phyloP scores from a whole-genome alignment of 2,113 vertebrate species.

The Brienomyrus brachyistius region DNA sequence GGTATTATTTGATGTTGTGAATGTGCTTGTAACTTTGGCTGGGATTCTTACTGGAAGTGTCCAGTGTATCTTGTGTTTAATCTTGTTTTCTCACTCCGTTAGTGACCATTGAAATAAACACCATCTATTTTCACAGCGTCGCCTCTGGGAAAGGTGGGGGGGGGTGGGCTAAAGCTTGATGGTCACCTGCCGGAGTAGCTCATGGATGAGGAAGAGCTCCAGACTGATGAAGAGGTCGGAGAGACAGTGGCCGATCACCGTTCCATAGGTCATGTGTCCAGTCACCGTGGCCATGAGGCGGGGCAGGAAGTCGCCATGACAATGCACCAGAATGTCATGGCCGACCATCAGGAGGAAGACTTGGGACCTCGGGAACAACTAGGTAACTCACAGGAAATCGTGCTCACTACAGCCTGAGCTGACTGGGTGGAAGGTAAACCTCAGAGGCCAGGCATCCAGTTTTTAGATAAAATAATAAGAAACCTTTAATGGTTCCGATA shows the following conservation, averaged over 20 bases:
- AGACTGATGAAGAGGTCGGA: not conserved
- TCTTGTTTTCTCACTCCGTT: not conserved
- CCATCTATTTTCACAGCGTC: not conserved
- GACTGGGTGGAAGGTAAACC: not conserved
- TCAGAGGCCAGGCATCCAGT: not conserved
- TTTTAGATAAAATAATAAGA: not conserved
- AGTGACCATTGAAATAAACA: not conserved
- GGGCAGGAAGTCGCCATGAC: not conserved
- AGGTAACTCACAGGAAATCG: not conserved
- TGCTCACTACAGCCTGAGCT: not conserved
- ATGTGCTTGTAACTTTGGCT: not conserved
- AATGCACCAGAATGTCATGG: not conserved
- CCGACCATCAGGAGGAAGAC: constrained; percentile 12
- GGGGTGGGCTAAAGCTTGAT: not conserved
- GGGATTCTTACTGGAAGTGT: not conserved
- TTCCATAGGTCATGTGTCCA: not conserved
- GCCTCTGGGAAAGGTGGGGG: not conserved
- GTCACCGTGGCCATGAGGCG: not conserved
- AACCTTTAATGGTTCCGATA: not conserved
- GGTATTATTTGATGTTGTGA: not conserved
- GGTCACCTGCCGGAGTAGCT: constrained; percentile 10
- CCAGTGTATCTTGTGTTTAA: not conserved
- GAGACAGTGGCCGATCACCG: not conserved
- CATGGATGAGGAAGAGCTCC: constrained; percentile 15
- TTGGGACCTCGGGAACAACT: constrained; percentile 25